phyloP scores from a whole-genome alignment of 1,140 invertebrate species.

The Drosophila hydei region DNA sequence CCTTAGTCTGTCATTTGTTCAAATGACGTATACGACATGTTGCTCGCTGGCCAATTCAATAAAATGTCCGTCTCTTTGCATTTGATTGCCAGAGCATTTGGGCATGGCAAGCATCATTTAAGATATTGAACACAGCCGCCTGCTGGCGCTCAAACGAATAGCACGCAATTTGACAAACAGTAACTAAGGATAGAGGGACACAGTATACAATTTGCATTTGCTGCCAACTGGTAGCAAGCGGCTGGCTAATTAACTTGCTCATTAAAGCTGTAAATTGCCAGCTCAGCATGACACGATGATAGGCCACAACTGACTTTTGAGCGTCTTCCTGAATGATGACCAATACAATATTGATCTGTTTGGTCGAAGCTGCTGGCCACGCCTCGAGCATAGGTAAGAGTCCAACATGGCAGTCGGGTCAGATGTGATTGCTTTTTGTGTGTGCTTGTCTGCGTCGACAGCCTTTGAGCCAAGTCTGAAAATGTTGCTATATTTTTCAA shows the following conservation, averaged over 20 bases:
- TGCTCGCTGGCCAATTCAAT: conserved; percentile 40
- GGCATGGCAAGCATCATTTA: conserved; percentile 16
- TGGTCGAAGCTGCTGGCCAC: conserved; percentile 17
- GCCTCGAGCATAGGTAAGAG: conserved; percentile 5
- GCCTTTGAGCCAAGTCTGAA: too few species aligned
- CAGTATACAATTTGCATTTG: conserved; percentile 33
- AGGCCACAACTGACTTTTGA: conserved; percentile 36
- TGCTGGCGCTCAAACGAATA: conserved; percentile 32
- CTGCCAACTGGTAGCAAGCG: conserved; percentile 5
- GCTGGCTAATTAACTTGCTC: conserved; percentile 50
- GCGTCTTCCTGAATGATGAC: background rate
- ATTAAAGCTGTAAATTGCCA: conserved; percentile 48
- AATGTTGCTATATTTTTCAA: too few species aligned
- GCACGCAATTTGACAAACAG: conserved; percentile 29
- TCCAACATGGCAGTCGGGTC: too few species aligned
- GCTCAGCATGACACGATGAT: conserved; percentile 53
- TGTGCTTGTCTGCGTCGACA: too few species aligned
- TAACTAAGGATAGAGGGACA: conserved; percentile 5
- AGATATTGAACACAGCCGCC: conserved; percentile 2
- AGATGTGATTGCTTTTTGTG: too few species aligned
- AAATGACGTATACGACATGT: conserved; percentile 36
- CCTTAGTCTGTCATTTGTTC: conserved; percentile 41
- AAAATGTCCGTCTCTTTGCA: conserved; percentile 35
- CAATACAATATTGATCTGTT: conserved; percentile 1
- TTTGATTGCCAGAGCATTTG: conserved; percentile 41